Base-by-base conservation (phyloP, 2,888 invertebrate genomes). In the Phasia obesa region DNA sequence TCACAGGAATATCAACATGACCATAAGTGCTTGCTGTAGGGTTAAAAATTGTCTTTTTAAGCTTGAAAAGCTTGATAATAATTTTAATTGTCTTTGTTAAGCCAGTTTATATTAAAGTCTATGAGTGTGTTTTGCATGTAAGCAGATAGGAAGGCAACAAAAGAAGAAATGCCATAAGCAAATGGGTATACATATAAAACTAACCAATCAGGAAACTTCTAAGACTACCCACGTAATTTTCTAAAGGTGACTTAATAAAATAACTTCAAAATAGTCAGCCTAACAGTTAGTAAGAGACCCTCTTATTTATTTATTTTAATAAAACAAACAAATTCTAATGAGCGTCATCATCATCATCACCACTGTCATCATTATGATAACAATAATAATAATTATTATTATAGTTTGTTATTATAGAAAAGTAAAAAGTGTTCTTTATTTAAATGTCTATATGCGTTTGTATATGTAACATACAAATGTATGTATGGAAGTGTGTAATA, bases 41-140 rank as follows among this genome's bases (percentile, higher is more conserved):
- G 17, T 3, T 9, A 47, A 4, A 6, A 70, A 69, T 44, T 64
- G 44, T 64, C 38, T 53, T 47, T 38, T 69, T 31, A 60, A 57
- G 23, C 27, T 64, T 71, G 35, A 49, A 64, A 71, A 57, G 21
- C 55, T 70, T 38, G 64, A 70, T 73, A 74, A 74, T 82, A 82
- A 77, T 73, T 81, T 35, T 74, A 73, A 77, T 77, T 81, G 81
- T 62, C 67, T 73, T 62, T 79, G 73, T 73, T 79, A 79, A 79
- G 60, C 53, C 38, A 73, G 64, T 74, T 38, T 62, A 49, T 65
- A n/a, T 25, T 19, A 11, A 6, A 55, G 5, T 15, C 23, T 15
- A 19, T 13, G 27, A 17, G 49, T 49, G 25, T 38, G 7, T 6
- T 31, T 35, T 0, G 11, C n/a, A 35, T 11, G 11, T 11, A 35